Conservation (phyloP, 2,113 vertebrate species). For the Cynoglossus semilaevis region DNA sequence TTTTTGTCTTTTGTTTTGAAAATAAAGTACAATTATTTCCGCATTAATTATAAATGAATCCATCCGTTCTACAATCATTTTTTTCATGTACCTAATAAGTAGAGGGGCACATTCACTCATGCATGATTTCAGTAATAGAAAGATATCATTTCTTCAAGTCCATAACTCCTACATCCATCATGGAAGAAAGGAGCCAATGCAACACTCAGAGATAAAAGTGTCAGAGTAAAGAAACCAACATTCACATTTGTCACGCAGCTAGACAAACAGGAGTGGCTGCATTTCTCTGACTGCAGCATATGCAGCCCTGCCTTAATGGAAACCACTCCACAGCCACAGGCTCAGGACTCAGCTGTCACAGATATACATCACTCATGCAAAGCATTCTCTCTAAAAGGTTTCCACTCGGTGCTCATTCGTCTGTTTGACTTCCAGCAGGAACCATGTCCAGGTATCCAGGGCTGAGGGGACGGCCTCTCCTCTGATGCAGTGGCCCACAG, state of each 20-base stretch:
- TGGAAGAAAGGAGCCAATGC: background rate
- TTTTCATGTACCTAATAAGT: background rate
- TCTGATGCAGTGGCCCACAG: constrained; percentile 39
- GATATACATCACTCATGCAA: constrained; percentile 59
- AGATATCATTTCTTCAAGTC: background rate
- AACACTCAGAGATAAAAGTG: constrained; percentile 5
- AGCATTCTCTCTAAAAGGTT: constrained; percentile 55
- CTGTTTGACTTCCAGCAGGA: constrained; percentile 58
- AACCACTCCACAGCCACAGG: constrained; percentile 62
- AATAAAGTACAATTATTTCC: background rate
- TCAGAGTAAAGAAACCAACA: constrained; percentile 2
- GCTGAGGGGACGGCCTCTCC: constrained; percentile 24
- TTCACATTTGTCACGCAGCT: constrained; percentile 17
- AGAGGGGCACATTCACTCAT: background rate
- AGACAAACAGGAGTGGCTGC: constrained; percentile 26
- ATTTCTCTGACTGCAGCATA: constrained; percentile 13
- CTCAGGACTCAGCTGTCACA: constrained; percentile 55
- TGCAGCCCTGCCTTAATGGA: constrained; percentile 49
- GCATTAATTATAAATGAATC: background rate
- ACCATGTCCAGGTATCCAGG: constrained; percentile 50
- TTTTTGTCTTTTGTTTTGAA: background rate
- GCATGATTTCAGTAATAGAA: no score
- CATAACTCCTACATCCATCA: background rate
- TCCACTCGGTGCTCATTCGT: constrained; percentile 46
- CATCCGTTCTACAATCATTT: background rate